Conservation (phyloP, 1,140 invertebrate species). For the Drosophila pectinifera region DNA sequence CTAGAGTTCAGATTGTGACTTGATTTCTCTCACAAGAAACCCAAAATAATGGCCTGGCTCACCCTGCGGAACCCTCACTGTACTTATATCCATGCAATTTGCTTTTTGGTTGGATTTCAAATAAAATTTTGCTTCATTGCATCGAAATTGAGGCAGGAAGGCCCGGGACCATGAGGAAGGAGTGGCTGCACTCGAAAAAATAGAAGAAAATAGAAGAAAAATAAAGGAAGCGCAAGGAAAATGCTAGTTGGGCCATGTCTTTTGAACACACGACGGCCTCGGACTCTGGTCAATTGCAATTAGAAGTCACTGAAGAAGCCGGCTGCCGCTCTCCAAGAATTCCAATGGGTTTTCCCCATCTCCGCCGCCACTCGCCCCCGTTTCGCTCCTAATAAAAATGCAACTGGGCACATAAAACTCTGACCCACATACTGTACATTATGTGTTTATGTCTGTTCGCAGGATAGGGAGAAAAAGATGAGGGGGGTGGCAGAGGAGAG, state of each 20-base stretch:
- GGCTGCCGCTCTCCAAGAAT: slow-evolving; percentile 45
- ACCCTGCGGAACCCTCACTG: background rate
- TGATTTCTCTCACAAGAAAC: background rate
- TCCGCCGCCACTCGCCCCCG: background rate
- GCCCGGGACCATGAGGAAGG: slow-evolving; percentile 7
- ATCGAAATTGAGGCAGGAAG: slow-evolving; percentile 76
- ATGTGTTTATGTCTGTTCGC: slow-evolving; percentile 66
- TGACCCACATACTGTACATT: slow-evolving; percentile 80
- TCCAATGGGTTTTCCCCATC: slow-evolving; percentile 27
- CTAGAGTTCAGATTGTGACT: no score
- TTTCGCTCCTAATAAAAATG: slow-evolving; percentile 45
- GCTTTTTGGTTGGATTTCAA: slow-evolving; percentile 79
- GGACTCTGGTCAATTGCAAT: slow-evolving; percentile 77
- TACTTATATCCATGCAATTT: slow-evolving; percentile 61
- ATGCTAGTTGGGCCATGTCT: slow-evolving; percentile 24
- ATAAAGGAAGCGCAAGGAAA: background rate
- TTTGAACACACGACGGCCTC: slow-evolving; percentile 26
- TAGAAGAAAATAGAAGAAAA: background rate
- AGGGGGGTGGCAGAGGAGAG: background rate
- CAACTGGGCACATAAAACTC: slow-evolving; percentile 53
- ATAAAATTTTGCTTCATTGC: slow-evolving; percentile 81
- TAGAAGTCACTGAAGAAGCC: slow-evolving; percentile 64
- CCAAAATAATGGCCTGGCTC: background rate
- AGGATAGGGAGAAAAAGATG: background rate
- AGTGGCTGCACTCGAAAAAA: slow-evolving; percentile 21